Evolutionary conservation across 1,140 invertebrate species (phyloP).

Genomic region (Rhagoletis pomonella): DNA sequence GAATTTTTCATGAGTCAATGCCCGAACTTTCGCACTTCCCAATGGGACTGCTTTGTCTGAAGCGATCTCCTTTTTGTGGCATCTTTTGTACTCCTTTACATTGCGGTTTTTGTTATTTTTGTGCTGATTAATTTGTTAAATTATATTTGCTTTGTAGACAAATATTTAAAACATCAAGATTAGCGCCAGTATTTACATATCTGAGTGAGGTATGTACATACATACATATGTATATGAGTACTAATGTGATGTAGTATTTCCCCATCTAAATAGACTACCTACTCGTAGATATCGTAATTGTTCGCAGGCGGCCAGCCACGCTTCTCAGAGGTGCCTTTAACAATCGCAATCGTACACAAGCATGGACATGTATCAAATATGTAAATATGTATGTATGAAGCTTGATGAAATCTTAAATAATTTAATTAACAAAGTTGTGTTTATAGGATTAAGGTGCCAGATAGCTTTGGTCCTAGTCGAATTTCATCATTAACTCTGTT

Average conservation of each 20-base stretch:
- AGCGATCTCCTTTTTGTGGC: background rate
- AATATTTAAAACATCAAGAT: conserved; percentile 35
- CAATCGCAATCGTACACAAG: background rate
- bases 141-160: conserved; percentile 21
- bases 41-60: background rate
- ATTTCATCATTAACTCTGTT: too few species aligned
- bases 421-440: too few species aligned
- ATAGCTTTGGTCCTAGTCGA: too few species aligned
- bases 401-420: too few species aligned
- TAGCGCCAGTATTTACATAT: background rate
- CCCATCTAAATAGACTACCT: background rate
- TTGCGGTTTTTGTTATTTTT: background rate
- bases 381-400: too few species aligned
- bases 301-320: background rate
- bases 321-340: background rate
- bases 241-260: background rate
- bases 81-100: conserved; percentile 20
- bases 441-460: too few species aligned
- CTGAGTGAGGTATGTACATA: background rate
- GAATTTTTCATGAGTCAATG: background rate
- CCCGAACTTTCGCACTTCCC: background rate
- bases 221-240: background rate
- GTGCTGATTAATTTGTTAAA: background rate
- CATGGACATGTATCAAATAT: too few species aligned
- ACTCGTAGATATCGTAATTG: background rate